Base-by-base conservation (phyloP, 2,888 invertebrate species). In the Drosophila hawaiiensis region DNA sequence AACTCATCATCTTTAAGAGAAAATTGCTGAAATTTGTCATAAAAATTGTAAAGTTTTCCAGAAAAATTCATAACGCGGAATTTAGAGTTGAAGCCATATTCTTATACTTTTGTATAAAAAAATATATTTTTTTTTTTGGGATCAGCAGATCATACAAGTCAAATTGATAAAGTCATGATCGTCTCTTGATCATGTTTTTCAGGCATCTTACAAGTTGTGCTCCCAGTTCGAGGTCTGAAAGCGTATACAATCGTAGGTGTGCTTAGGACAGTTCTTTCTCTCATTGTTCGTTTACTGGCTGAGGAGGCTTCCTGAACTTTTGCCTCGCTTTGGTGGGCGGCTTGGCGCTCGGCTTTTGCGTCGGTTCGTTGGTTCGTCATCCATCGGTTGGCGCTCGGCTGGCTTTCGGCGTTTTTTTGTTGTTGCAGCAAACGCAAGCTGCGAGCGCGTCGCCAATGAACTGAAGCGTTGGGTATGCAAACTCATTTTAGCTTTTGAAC, bases 401-500 rank as follows among this genome's bases (percentile, higher is more conserved):
- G 43, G 33, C 47, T 35, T 52, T 65, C 59, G 76, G 29, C 43
- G 22, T 4, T 47, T 22, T 47, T 28, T 31, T 31, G 49, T 37
- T 10, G 12, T 3, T 43, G 52, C 63, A 74, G 39, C 49, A 39
- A 68, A 64, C 60, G 70, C 54, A 29, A 59, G 59, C 67, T 67
- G 73, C 71, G 68, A 70, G 58, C 68, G 62, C 71, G 67, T 49
- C 73, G 70, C 68, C 71, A 84, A 75, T 76, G 79, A 82, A 75
- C 54, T 74, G 65, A 79, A 82, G 54, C 80, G 65, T 76, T 80
- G 82, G 84, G 84, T 89, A 89, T 87, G 80, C 78, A 67, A 87
- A 90, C 76, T 84, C 91, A 90, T 80, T 87, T 89, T 80, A 84
- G 90, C 91, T 91, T 87, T 90, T 89, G 90, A 80, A 89, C 87